These are phyloP conservation scores for Crocidura indochinensis DNA, from an alignment of 2,797 vertebrate species.

Conservation along the genomic window DNA sequence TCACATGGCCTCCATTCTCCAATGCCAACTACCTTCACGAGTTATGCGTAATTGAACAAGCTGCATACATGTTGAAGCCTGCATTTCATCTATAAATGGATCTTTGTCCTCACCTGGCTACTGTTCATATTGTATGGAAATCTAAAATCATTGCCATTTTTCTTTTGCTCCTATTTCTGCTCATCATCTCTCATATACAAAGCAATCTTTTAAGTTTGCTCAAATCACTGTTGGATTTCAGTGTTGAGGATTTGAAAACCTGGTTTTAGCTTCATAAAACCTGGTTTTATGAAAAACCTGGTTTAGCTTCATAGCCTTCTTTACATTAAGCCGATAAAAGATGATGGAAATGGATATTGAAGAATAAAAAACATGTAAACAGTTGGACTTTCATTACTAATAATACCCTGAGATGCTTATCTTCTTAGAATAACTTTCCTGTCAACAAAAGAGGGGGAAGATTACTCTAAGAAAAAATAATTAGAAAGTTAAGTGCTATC, in stretches of 20 bases:
- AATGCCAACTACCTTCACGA: not conserved
- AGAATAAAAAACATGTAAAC: slow-evolving; percentile 1
- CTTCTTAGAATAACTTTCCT: not conserved
- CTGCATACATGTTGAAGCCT: not conserved
- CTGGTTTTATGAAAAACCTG: not conserved
- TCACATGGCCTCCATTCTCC: not conserved
- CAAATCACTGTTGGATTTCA: not conserved
- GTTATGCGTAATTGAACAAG: not conserved
- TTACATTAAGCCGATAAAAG: not conserved
- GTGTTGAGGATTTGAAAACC: not conserved
- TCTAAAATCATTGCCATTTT: not conserved
- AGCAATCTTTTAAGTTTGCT: not conserved
- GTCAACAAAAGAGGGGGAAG: slow-evolving; percentile 28
- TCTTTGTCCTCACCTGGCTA: not conserved
- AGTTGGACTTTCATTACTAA: not conserved
- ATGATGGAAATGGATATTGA: not conserved
- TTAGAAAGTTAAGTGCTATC: slow-evolving; percentile 50
- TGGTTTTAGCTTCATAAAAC: not conserved
- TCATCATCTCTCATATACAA: not conserved
- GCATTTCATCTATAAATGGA: slow-evolving; percentile 2
- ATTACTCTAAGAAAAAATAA: slow-evolving; percentile 62
- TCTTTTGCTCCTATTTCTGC: not conserved
- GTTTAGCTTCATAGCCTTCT: not conserved
- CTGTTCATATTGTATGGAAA: not conserved
- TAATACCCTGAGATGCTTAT: not conserved